Evolutionary conservation across 2,888 invertebrate genomes (phyloP), one percentile per base, ranked within the genome.

Genomic region (Orthonevra nobilis): DNA sequence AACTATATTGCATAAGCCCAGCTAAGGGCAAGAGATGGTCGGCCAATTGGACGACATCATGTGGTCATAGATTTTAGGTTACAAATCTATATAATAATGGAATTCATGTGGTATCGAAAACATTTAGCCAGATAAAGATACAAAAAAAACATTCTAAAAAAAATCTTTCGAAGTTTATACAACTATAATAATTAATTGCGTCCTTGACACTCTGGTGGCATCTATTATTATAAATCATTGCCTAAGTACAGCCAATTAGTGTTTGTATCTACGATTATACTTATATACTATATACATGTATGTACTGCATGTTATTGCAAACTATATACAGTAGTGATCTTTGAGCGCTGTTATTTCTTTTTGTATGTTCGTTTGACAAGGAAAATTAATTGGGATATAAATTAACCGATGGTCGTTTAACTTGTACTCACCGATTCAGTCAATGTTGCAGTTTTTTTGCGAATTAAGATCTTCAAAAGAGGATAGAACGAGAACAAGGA

Each of bases 311-410:
- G 48, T 14, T 66, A 34, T 32, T 26, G 64, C 34, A 30, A 32
- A 54, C 44, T 48, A 14, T 61, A 42, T 20, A 32, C 60, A 10
- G 7, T 15, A 26, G 17, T 9, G 26, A 32, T 32, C 23, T 3
- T 30, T 12, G 20, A 32, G 6, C 44, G 6, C 5, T 10, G 34
- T 5, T 10, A 12, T 36, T 17, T 44, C 9, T 26, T 34, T 7
- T 36, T 61, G 17, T 23, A n/a, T n/a, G n/a, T 61, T 14, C 36
- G 42, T 42, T 15, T 20, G 23, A 32, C 23, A 38, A 58, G 44
- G 34, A 19, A 58, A 72, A 77, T 77, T 73, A 79, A 79, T 79
- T 81, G 81, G 50, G 50, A 63, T 69, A 81, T 74, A 81, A 68
- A 81, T 81, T 74, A 74, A 40, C 68, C 56, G 66, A 72, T 68